These are phyloP conservation scores for Pterocles orientalis DNA, from an alignment of 2,113 vertebrate species.

Conservation along the genomic window DNA sequence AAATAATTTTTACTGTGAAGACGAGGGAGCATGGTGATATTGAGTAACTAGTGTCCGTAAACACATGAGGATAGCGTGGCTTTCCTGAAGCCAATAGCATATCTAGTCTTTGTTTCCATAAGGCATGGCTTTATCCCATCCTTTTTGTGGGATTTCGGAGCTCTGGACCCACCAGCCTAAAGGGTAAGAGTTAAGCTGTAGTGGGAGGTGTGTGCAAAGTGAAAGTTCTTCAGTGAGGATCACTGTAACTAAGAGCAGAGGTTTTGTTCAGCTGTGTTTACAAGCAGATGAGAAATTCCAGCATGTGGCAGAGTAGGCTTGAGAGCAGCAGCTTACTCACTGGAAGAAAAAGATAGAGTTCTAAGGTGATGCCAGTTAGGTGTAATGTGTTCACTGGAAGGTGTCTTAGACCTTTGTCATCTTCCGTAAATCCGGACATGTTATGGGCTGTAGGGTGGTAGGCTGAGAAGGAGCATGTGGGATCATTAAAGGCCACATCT, in stretches of 20 bases:
- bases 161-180: not conserved
- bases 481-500: not conserved
- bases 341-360: not conserved
- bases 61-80: not conserved
- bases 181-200: not conserved
- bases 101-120: not conserved
- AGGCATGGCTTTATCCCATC: not conserved
- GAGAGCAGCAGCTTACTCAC: not conserved
- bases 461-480: not conserved
- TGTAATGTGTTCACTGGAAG: not conserved
- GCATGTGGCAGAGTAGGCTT: not conserved
- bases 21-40: not conserved
- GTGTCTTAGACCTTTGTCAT: not conserved
- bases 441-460: not conserved
- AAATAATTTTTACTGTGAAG: not conserved
- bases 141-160: not conserved
- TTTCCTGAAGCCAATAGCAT: not conserved
- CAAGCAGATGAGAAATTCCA: not conserved
- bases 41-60: not conserved
- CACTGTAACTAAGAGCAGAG: not conserved
- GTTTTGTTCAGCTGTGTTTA: not conserved
- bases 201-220: not conserved
- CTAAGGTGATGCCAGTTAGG: not conserved
- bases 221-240: not conserved
- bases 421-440: not conserved